Evolutionary conservation across 2,113 vertebrate genomes (phyloP).

Genomic region (Tinamus guttatus): DNA sequence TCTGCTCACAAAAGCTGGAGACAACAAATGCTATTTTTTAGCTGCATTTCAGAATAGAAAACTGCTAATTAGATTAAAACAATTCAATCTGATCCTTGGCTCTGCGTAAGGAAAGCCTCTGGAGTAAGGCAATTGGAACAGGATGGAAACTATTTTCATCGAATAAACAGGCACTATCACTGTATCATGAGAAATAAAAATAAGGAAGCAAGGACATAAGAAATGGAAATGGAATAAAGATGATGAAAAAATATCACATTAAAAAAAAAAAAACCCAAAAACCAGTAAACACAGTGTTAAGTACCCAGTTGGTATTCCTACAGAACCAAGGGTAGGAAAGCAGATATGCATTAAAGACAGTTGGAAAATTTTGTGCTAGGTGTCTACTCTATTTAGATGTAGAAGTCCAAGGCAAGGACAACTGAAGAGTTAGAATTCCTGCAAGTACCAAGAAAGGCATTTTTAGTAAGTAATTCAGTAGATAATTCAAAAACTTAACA

Average conservation of each 20-base stretch:
- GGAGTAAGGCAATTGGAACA: constrained; percentile 16
- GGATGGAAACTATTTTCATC: not conserved
- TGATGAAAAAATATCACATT: not conserved
- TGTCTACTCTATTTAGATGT: not conserved
- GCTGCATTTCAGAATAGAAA: not conserved
- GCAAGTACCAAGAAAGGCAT: constrained; percentile 5
- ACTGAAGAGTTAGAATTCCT: not conserved
- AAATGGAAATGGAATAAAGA: not conserved
- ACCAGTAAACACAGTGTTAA: not conserved
- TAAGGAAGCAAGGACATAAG: not conserved
- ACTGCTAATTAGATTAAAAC: not conserved
- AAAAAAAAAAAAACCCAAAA: not conserved
- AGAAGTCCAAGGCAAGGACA: constrained; percentile 29
- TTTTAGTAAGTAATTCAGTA: not conserved
- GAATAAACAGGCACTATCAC: constrained; percentile 5
- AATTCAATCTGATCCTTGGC: not conserved
- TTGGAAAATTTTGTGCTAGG: not conserved
- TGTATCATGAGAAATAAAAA: not conserved
- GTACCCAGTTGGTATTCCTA: not conserved
- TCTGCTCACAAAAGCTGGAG: not conserved
- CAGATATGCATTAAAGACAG: not conserved
- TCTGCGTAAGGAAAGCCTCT: not conserved
- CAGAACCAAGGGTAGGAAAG: not conserved
- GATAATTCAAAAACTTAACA: not conserved
- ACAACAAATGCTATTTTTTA: not conserved